A percentile compares a stretch with the other conserved stretches of the same genome.
phyloP scores from a whole-genome alignment of 2,113 vertebrate species.

The Chionomys nivalis region DNA sequence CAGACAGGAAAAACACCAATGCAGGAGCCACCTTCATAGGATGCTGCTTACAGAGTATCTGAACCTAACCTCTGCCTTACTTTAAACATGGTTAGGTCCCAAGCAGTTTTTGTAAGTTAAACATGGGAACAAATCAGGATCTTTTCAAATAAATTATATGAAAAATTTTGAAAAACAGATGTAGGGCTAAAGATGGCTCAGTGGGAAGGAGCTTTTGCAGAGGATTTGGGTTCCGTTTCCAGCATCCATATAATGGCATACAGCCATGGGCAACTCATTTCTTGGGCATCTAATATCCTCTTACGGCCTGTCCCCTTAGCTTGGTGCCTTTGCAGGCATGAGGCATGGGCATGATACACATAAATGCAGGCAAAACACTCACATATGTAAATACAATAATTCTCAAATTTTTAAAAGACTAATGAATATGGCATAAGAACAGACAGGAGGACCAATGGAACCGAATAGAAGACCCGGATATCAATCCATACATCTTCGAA shows the following conservation, averaged over 20 bases:
- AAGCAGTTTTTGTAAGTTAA: conserved; percentile 1
- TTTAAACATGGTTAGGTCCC: background rate
- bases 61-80: background rate
- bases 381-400: background rate
- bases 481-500: too few species aligned
- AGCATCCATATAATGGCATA: background rate
- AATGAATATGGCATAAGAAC: too few species aligned
- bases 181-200: background rate
- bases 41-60: background rate
- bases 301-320: background rate
- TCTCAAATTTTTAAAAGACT: background rate
- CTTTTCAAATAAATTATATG: conserved; percentile 51
- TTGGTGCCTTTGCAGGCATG: background rate
- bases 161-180: background rate
- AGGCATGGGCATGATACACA: background rate
- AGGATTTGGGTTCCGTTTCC: background rate
- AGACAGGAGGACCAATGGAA: too few species aligned
- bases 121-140: background rate
- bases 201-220: background rate
- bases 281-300: background rate
- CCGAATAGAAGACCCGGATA: too few species aligned
- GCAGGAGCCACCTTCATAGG: background rate
- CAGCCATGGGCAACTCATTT: background rate
- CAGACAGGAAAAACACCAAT: background rate
- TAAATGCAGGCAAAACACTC: background rate